Base-by-base conservation (phyloP, 1,140 invertebrate species). In the Geopemphigus sp. region DNA sequence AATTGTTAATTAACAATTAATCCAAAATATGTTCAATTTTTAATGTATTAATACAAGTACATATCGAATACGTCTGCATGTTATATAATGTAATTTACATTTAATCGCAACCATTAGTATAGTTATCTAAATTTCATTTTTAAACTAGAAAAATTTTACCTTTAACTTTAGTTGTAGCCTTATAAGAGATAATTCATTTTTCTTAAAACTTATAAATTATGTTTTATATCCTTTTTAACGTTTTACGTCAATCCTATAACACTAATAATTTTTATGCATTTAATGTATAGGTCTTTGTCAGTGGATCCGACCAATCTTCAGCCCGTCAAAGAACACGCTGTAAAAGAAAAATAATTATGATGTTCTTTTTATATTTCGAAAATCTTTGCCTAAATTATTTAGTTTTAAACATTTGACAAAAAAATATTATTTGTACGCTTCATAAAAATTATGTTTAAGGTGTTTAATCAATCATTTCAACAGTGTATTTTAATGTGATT, bases 401-500 rank as follows among this genome's bases (percentile, higher is more conserved):
- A 59, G 24, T 57, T 14, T 74, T 74, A 74, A 59, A 74, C 32
- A 17, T 26, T 74, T 39, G 12, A 57, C 54, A 22, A 74, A n/a
- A 57, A 56, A 22, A 39, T 50, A 10, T 59, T 26, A 57, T 73
- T 12, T 5, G n/a, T 53, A 15, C 24, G 24, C 68, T 70, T 70
- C 53, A 53, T 24, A 32, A 53, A 24, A 53, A 12, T 47, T n/a
- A 19, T 54, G n/a, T n/a, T 66, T 45, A 39, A 76, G 32, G 22
- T n/a, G 57, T 78, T 63, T 50, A 24, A 74, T 63, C 29, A 63
- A 78, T 78, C 22, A 78, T 78, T 47, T 78, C 39, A 26, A 78
- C 74, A 78, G 56, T 78, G 74, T 78, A 78, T 63, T 78, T 10
- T 5, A 61, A 61, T 78, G 74, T 78, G 74, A 78, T 78, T 78